Conservation (phyloP, 2,113 vertebrate genomes). For the Actinemys pallida region DNA sequence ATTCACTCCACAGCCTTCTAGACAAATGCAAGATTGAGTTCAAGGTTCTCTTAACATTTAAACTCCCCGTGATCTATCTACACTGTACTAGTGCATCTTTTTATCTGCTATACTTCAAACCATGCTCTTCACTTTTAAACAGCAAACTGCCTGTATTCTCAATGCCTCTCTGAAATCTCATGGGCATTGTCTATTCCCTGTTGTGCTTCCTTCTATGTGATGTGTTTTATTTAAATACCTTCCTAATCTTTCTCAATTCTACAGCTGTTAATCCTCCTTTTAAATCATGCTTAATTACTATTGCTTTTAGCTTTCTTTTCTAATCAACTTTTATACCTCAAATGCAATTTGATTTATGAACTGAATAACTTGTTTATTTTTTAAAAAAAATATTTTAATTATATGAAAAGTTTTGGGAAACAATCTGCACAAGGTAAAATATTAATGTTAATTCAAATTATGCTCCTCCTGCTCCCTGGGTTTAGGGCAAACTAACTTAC, state of each 20-base stretch:
- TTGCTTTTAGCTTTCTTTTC: neutral
- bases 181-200: neutral
- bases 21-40: neutral
- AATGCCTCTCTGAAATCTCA: conserved; percentile 18
- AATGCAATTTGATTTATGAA: neutral
- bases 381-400: neutral
- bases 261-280: conserved; percentile 12
- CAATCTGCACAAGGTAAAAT: neutral
- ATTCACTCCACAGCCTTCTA: neutral
- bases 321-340: neutral
- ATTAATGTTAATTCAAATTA: neutral
- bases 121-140: neutral
- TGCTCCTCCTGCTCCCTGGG: neutral
- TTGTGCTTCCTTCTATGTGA: neutral
- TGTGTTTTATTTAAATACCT: conserved; percentile 22
- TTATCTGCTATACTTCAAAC: neutral
- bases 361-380: neutral
- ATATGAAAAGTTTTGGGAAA: neutral
- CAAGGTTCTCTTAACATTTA: neutral
- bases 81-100: neutral
- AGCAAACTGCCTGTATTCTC: neutral
- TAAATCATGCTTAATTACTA: conserved; percentile 11
- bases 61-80: neutral
- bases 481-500: neutral
- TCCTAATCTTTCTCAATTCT: conserved; percentile 19